Conservation (phyloP, 2,888 invertebrate species). For the Cosmia trapezina region DNA sequence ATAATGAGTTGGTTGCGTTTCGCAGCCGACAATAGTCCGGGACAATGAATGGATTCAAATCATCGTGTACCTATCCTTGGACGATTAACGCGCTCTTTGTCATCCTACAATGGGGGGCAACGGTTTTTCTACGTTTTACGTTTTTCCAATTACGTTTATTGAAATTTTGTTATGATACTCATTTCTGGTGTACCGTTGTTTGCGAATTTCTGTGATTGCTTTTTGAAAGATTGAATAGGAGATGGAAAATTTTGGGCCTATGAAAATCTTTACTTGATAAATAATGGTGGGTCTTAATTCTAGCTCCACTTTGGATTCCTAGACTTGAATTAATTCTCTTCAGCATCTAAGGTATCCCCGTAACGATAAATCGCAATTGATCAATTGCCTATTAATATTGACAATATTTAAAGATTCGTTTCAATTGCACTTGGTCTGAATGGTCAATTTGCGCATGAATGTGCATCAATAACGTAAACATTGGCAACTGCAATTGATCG, state of each 20-base stretch:
- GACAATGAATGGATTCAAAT: constrained; percentile 76
- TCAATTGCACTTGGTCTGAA: too few relatives aligned
- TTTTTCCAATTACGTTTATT: constrained; percentile 65
- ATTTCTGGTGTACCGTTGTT: constrained; percentile 42
- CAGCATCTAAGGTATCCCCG: too few relatives aligned
- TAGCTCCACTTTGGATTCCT: background rate
- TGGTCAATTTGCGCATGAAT: too few relatives aligned
- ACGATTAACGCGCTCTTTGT: constrained; percentile 81
- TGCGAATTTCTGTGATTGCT: constrained; percentile 50
- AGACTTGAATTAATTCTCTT: background rate
- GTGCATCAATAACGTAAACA: too few relatives aligned
- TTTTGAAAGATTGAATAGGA: constrained; percentile 29
- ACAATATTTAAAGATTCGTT: too few relatives aligned
- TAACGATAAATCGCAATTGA: too few relatives aligned
- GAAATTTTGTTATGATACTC: constrained; percentile 66
- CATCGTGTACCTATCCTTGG: constrained; percentile 73
- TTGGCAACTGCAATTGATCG: too few relatives aligned
- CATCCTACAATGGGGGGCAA: constrained; percentile 68
- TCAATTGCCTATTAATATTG: too few relatives aligned
- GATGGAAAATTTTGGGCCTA: background rate
- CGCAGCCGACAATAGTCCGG: constrained; percentile 68
- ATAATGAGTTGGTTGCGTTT: constrained; percentile 79
- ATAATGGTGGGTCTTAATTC: background rate
- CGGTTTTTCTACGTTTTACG: constrained; percentile 54
- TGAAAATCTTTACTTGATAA: constrained; percentile 4